These are phyloP conservation scores for Agelas oroides DNA, from an alignment of 37 sponge, comb jelly and placozoan species.

Conservation along the genomic window DNA sequence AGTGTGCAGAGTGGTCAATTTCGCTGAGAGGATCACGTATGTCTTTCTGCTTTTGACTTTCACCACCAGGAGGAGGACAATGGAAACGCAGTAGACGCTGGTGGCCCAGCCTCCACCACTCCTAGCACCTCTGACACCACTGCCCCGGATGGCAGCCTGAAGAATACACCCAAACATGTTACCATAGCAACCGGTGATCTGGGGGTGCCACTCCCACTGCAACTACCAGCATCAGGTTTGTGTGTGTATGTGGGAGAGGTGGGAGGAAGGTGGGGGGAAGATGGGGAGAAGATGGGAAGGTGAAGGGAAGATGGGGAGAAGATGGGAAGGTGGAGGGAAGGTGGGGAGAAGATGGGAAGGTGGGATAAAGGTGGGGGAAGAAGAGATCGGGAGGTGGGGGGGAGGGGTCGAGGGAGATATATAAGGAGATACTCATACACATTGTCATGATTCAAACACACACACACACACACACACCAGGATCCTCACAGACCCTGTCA, in stretches of 20 bases:
- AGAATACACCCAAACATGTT: no score
- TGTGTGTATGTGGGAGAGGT: background rate
- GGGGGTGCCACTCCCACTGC: no score
- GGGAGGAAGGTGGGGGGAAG: background rate
- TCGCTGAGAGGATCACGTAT: no score
- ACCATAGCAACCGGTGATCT: no score
- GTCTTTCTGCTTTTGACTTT: no score
- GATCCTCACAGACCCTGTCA: background rate
- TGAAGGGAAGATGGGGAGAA: background rate
- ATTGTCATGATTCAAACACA: background rate
- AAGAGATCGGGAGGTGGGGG: conserved; percentile 4
- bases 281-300: background rate
- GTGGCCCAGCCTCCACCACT: no score
- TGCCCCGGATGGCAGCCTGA: no score
- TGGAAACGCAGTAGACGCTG: no score
- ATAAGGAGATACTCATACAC: background rate
- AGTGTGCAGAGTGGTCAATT: no score
- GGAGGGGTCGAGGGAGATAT: background rate
- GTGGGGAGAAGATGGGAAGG: background rate
- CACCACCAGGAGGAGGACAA: no score
- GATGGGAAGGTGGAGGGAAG: background rate
- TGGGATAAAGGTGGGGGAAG: background rate
- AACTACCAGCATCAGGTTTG: no score
- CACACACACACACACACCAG: background rate
- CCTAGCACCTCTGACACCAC: no score